Base-by-base conservation (phyloP, 2,888 invertebrate species). In the Diaperis boleti region DNA sequence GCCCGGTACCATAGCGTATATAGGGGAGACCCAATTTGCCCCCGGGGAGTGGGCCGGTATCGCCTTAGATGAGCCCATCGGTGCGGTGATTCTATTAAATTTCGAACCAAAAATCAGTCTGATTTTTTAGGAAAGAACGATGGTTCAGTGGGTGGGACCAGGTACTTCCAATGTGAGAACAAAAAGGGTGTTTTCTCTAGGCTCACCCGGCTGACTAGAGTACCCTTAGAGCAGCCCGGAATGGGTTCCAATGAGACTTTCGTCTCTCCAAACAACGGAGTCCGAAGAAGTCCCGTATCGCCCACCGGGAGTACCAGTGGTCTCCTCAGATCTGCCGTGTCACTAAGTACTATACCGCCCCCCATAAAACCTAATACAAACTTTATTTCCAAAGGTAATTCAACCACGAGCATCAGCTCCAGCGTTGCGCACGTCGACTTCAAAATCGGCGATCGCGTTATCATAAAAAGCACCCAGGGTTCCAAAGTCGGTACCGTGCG, bases 31-130 rank as follows among this genome's bases (percentile, higher is more conserved):
- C 50, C 94, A 96, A 81, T 98, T 98, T 83, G 98, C 97, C 10
- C 95, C 96, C 13, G 98, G 98, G 63, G 95, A 98, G 69, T 99
- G 98, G 98, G 98, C 96, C 45, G 98, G 98, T 47, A 90, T 99
- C 63, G 98, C 96, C 64, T 88, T 99, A 70, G 98, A 98, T 81
- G 95, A 96, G 72, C 89, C 96, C 33, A 91, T 94, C 75, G 98
- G 98, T 92, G 85, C 8, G n/a, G n/a, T n/a, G n/a, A n/a, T n/a
- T n/a, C n/a, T n/a, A n/a, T n/a, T n/a, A n/a, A n/a, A n/a, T n/a
- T n/a, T n/a, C n/a, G n/a, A n/a, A n/a, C n/a, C n/a, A n/a, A n/a
- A n/a, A n/a, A n/a, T n/a, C n/a, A n/a, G n/a, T n/a, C n/a, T n/a
- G n/a, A n/a, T n/a, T n/a, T 59, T 74, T 64, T 63, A 93, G 98